phyloP scores from a whole-genome alignment of 2,113 vertebrate species.

The Pao palembangensis region DNA sequence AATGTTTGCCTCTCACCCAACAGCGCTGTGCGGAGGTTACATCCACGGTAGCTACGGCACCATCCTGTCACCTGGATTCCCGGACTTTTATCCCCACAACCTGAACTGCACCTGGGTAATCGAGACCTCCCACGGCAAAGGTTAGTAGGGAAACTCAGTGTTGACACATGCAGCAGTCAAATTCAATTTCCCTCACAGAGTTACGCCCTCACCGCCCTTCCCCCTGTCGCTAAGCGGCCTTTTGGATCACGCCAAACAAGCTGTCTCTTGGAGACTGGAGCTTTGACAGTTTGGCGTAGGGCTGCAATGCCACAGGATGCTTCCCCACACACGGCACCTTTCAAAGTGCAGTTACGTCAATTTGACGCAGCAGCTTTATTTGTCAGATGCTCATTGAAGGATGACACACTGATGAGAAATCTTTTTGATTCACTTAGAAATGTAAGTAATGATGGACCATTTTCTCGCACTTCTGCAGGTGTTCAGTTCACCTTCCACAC shows the following conservation, averaged over 20 bases:
- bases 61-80: constrained; percentile 94
- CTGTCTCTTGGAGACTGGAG: constrained; percentile 30
- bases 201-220: constrained; percentile 17
- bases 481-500: constrained; percentile 97
- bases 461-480: constrained; percentile 67
- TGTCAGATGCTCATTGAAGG: too few relatives aligned
- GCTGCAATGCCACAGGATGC: constrained; percentile 31
- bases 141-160: constrained; percentile 67
- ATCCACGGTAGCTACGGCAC: constrained; percentile 91
- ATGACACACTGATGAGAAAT: too few relatives aligned
- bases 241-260: constrained; percentile 39
- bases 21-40: constrained; percentile 96
- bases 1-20: not conserved
- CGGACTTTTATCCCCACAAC: constrained; percentile 98
- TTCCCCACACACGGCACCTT: constrained; percentile 40
- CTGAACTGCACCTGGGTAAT: constrained; percentile 98
- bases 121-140: constrained; percentile 96
- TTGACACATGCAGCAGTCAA: constrained; percentile 51
- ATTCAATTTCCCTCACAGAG: constrained; percentile 52
- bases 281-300: constrained; percentile 48
- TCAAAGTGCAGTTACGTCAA: constrained; percentile 20
- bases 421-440: too few relatives aligned
- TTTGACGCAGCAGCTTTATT: constrained; percentile 32
- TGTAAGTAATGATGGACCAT: not conserved
- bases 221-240: constrained; percentile 32